Evolutionary conservation across 1,140 invertebrate species (phyloP).

Genomic region (Pentalonia nigronervosa): DNA sequence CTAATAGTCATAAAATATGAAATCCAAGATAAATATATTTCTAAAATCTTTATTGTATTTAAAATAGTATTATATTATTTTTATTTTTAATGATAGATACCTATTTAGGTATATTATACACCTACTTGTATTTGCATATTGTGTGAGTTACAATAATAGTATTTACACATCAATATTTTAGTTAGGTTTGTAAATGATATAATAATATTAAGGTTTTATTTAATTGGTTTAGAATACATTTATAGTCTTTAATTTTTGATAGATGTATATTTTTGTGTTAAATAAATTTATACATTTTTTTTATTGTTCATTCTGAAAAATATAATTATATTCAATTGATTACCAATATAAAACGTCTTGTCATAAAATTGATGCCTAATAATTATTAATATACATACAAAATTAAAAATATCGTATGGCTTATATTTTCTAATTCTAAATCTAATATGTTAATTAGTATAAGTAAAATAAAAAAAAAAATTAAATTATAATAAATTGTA

Average conservation of each 20-base stretch:
- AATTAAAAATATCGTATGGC: not conserved
- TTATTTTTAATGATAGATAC: not conserved
- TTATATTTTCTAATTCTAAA: conserved; percentile 21
- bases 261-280: not conserved
- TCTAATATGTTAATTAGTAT: conserved; percentile 1
- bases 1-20: not conserved
- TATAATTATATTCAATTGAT: conserved; percentile 23
- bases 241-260: not conserved
- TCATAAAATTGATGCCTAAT: not conserved
- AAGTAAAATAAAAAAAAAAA: not conserved
- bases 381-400: not conserved
- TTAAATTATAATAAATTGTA: not conserved
- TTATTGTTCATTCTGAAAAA: conserved; percentile 26
- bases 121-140: not conserved
- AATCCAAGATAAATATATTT: not conserved
- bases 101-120: not conserved
- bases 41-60: not conserved
- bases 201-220: not conserved
- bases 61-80: not conserved
- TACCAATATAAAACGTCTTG: not conserved
- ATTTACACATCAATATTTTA: not conserved
- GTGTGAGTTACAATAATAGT: not conserved
- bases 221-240: not conserved
- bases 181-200: not conserved
- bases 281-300: not conserved